phyloP scores from a whole-genome alignment of 2,113 vertebrate genomes.

The Cairina moschata region DNA sequence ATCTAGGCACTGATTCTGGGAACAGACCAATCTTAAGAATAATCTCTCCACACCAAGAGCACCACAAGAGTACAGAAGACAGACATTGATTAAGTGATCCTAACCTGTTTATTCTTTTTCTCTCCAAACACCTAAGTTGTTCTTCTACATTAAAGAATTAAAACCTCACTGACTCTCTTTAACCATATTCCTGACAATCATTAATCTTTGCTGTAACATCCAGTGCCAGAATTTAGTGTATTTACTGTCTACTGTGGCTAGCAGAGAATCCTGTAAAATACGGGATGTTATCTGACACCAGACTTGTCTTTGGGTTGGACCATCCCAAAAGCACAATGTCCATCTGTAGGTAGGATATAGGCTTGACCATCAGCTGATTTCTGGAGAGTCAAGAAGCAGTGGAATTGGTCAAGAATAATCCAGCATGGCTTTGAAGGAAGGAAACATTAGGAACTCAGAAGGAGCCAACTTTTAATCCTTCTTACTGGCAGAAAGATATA shows the following conservation, averaged over 20 bases:
- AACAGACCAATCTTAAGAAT: not conserved
- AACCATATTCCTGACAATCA: not conserved
- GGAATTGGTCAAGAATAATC: not conserved
- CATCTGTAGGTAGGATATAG: not conserved
- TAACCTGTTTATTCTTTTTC: not conserved
- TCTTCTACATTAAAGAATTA: not conserved
- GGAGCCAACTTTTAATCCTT: not conserved
- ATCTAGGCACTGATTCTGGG: not conserved
- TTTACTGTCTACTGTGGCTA: not conserved
- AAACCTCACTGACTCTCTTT: not conserved
- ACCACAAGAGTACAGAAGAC: not conserved
- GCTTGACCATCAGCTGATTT: not conserved
- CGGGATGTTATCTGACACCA: not conserved
- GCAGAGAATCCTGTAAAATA: not conserved
- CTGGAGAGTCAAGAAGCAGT: not conserved
- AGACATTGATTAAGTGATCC: not conserved
- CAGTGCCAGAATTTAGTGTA: not conserved
- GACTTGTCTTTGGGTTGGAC: not conserved
- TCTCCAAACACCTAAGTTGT: not conserved
- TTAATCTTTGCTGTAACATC: not conserved
- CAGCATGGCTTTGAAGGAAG: not conserved
- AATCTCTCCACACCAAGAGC: not conserved
- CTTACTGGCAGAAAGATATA: not conserved
- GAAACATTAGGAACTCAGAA: not conserved
- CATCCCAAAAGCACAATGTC: not conserved